Evolutionary conservation across 2,113 vertebrate genomes (phyloP).

Genomic region (Reinhardtius hippoglossoides): DNA sequence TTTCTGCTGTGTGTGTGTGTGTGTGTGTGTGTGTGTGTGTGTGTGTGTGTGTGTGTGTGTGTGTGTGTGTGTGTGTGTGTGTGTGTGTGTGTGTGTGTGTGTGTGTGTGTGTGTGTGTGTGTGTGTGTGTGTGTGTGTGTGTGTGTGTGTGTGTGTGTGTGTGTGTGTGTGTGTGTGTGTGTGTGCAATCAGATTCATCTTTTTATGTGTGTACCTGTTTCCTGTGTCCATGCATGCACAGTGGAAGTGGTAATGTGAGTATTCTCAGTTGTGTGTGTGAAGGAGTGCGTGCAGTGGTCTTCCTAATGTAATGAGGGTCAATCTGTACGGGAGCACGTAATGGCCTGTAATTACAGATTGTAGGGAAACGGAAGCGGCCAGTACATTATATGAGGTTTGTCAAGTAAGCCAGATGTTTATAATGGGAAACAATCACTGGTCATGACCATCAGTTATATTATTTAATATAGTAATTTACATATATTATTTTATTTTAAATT

Average conservation of each 20-base stretch:
- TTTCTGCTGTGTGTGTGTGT: slow-evolving; percentile 24
- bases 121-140: slow-evolving; percentile 23
- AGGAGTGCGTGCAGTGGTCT: slow-evolving; percentile 15
- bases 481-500: not conserved
- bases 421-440: slow-evolving; percentile 18
- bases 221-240: not conserved
- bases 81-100: slow-evolving; percentile 26
- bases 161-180: slow-evolving; percentile 21
- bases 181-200: slow-evolving; percentile 5
- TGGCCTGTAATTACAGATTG: slow-evolving; percentile 40
- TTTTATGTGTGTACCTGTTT: not conserved
- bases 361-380: slow-evolving; percentile 10
- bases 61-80: slow-evolving; percentile 12
- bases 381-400: slow-evolving; percentile 16
- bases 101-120: slow-evolving; percentile 3
- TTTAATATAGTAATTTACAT: not conserved
- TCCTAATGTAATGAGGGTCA: slow-evolving; percentile 47
- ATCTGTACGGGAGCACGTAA: slow-evolving; percentile 29
- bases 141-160: slow-evolving; percentile 19
- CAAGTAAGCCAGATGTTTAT: slow-evolving; percentile 14
- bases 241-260: slow-evolving; percentile 3
- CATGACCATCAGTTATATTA: slow-evolving; percentile 5
- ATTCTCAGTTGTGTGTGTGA: slow-evolving; percentile 10
- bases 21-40: not conserved
- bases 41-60: no score